These are phyloP conservation scores for Scaptodrosophila lebanonensis DNA, from an alignment of 1,140 invertebrate genomes.

Conservation along the genomic window DNA sequence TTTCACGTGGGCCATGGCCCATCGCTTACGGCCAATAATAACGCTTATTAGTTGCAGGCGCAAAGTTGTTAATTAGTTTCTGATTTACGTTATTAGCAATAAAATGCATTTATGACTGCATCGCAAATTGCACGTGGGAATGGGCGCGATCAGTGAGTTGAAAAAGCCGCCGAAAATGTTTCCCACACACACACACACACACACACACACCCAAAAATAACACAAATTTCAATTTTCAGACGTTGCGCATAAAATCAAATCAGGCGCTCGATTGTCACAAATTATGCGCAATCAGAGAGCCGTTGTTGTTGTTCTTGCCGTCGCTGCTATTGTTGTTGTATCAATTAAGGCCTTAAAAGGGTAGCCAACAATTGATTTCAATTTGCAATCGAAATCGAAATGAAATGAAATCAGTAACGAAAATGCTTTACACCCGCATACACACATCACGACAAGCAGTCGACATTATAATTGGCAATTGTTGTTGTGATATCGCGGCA, in stretches of 20 bases:
- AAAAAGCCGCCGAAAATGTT: slow-evolving; percentile 4
- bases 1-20: too few relatives aligned
- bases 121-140: slow-evolving; percentile 27
- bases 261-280: slow-evolving; percentile 52
- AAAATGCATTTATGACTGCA: neutral
- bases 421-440: slow-evolving; percentile 69
- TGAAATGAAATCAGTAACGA: slow-evolving; percentile 74
- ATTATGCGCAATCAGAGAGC: slow-evolving; percentile 69
- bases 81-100: slow-evolving; percentile 47
- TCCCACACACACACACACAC: too few relatives aligned
- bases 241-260: slow-evolving; percentile 18
- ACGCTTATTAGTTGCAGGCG: slow-evolving; percentile 61
- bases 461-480: slow-evolving; percentile 12
- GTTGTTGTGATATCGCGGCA: slow-evolving; percentile 32
- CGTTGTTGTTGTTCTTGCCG: slow-evolving; percentile 10
- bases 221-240: slow-evolving; percentile 1
- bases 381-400: slow-evolving; percentile 66
- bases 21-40: too few relatives aligned
- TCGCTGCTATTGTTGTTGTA: too few relatives aligned
- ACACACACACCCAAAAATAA: neutral
- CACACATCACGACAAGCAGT: slow-evolving; percentile 14
- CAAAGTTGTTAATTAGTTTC: slow-evolving; percentile 56
- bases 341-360: slow-evolving; percentile 26
- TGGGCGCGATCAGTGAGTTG: too few relatives aligned
- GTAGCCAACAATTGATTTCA: slow-evolving; percentile 67